These are phyloP conservation scores for Bruchidius siliquastri DNA, from an alignment of 2,888 invertebrate species.

Conservation along the genomic window DNA sequence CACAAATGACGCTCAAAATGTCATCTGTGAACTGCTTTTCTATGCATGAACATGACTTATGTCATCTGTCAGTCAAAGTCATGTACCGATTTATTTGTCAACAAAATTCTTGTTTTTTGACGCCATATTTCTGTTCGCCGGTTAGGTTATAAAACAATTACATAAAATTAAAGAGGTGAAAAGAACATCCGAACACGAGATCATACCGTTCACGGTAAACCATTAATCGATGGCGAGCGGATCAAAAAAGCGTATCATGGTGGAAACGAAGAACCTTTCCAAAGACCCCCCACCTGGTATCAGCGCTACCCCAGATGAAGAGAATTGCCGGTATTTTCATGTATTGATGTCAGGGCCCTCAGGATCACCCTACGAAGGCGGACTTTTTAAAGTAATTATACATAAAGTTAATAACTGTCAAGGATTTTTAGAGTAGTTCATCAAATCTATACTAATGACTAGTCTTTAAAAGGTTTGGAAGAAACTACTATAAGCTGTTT, in stretches of 20 bases:
- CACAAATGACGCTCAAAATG: too few relatives aligned
- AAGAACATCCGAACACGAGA: neutral
- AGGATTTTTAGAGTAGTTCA: neutral
- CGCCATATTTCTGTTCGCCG: neutral
- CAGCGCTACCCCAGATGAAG: conserved; percentile 92
- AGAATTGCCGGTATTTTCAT: conserved; percentile 89
- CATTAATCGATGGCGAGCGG: conserved; percentile 34
- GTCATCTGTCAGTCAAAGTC: neutral
- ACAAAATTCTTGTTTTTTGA: neutral
- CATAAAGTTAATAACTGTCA: neutral
- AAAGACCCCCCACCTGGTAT: conserved; percentile 98
- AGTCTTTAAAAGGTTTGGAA: too few relatives aligned
- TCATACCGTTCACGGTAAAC: neutral
- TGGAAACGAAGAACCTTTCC: conserved; percentile 96
- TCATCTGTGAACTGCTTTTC: too few relatives aligned
- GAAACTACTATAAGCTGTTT: too few relatives aligned
- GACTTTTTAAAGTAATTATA: conserved; percentile 60
- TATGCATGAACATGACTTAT: too few relatives aligned
- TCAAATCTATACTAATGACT: too few relatives aligned
- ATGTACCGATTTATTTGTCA: neutral
- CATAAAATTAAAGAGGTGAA: neutral
- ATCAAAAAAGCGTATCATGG: conserved; percentile 82
- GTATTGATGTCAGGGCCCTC: conserved; percentile 93
- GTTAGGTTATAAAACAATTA: neutral
- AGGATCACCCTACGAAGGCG: conserved; percentile 97